Percentiles rank a stretch among this genome's conserved stretches.
These are phyloP conservation scores for Petrophora chlorosata DNA, from an alignment of 2,888 invertebrate species.

Conservation along the genomic window DNA sequence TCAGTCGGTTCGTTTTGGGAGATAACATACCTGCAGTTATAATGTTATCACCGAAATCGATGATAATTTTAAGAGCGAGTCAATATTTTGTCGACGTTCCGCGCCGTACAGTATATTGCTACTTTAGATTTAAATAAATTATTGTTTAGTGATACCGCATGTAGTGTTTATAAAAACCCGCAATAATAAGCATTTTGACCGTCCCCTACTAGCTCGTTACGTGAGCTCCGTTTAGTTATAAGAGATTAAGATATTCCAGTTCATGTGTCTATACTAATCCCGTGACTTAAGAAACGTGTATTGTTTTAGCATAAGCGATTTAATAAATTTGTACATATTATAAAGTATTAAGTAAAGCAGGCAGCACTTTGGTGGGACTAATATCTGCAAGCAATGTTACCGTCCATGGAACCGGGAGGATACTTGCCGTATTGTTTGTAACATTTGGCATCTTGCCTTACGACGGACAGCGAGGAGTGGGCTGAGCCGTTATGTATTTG, in stretches of 20 bases:
- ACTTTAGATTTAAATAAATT: neutral
- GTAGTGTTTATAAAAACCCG: constrained; percentile 20
- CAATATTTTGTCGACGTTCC: constrained; percentile 30
- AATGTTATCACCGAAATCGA: constrained; percentile 5
- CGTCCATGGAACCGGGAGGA: constrained; percentile 11
- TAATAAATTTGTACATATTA: constrained; percentile 28
- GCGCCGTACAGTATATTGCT: neutral
- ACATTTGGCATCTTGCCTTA: neutral
- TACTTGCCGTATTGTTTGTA: neutral
- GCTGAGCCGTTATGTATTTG: no score
- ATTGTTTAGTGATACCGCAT: constrained; percentile 24
- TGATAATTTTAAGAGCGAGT: constrained; percentile 15
- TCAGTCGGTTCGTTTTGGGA: neutral
- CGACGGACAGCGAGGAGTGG: neutral
- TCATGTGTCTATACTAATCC: neutral
- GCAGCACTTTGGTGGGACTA: constrained; percentile 18
- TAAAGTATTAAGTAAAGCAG: constrained; percentile 14
- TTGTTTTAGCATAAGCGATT: constrained; percentile 10
- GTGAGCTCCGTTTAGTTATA: neutral
- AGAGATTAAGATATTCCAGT: neutral
- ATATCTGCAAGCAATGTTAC: constrained; percentile 20
- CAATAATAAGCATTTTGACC: constrained; percentile 27
- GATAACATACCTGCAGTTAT: neutral
- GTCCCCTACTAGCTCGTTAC: constrained; percentile 19
- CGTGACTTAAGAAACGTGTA: constrained; percentile 11